Evolutionary conservation across 2,113 vertebrate genomes (phyloP).

Genomic region (Cynocephalus volans): DNA sequence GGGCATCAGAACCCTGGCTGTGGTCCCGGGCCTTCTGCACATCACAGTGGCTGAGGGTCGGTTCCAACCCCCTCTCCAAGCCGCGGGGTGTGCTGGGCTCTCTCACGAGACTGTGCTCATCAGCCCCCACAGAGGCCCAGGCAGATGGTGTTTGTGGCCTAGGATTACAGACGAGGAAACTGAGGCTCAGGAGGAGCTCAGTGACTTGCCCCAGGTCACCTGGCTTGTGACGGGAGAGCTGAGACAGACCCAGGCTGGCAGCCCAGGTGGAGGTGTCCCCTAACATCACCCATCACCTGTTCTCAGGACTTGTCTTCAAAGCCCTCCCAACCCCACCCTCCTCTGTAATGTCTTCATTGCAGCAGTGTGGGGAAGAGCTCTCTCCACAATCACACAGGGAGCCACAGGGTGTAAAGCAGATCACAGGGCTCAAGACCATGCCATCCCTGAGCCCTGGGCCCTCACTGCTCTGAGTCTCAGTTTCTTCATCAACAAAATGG

Average conservation of each 20-base stretch:
- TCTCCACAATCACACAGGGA: not conserved
- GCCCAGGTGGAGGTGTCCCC: not conserved
- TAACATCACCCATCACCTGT: accelerated
- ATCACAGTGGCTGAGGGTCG: accelerated
- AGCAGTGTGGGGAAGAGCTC: not conserved
- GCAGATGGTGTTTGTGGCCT: not conserved
- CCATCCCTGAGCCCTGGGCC: not conserved
- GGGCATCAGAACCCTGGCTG: not conserved
- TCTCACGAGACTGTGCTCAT: not conserved
- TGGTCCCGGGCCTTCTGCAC: not conserved
- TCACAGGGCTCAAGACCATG: not conserved
- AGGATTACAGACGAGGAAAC: not conserved
- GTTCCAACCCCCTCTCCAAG: not conserved
- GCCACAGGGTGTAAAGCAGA: not conserved
- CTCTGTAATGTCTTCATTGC: not conserved
- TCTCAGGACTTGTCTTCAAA: not conserved
- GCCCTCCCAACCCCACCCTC: not conserved
- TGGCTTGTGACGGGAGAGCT: not conserved
- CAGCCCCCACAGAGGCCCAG: not conserved
- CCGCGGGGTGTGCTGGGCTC: accelerated
- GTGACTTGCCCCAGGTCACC: not conserved
- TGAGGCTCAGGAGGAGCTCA: not conserved
- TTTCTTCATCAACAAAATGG: not conserved
- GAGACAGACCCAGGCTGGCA: not conserved
- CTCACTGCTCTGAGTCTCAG: not conserved